Conservation (phyloP, 2,113 vertebrate genomes). For the Pluvianellus socialis region DNA sequence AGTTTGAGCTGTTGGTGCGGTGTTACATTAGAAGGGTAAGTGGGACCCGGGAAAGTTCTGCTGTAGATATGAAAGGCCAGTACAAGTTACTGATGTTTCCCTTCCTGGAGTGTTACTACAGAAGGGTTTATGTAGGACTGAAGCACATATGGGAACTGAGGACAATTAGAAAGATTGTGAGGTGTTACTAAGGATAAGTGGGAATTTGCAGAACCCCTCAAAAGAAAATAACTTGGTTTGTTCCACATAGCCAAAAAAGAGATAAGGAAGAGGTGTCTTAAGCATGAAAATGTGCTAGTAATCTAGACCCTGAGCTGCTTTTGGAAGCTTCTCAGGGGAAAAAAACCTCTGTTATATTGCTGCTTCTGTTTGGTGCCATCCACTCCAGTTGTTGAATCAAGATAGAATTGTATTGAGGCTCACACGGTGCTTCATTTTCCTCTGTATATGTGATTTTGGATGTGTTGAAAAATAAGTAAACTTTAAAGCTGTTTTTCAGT, state of each 20-base stretch:
- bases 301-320: neutral
- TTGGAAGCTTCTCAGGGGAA: neutral
- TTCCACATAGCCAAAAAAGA: neutral
- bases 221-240: neutral
- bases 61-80: neutral
- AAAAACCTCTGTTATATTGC: neutral
- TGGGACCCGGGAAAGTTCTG: neutral
- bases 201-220: neutral
- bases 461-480: neutral
- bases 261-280: neutral
- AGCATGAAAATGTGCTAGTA: neutral
- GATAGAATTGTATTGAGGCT: neutral
- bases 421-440: neutral
- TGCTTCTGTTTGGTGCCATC: neutral
- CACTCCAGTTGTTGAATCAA: neutral
- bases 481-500: neutral
- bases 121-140: neutral
- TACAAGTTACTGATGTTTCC: neutral
- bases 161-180: neutral
- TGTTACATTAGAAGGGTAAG: neutral
- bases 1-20: neutral
- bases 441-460: neutral
- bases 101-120: neutral
- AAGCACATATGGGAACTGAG: neutral
- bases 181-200: neutral